phyloP scores from a whole-genome alignment of 2,113 vertebrate genomes.

The Brachypteracias leptosomus region DNA sequence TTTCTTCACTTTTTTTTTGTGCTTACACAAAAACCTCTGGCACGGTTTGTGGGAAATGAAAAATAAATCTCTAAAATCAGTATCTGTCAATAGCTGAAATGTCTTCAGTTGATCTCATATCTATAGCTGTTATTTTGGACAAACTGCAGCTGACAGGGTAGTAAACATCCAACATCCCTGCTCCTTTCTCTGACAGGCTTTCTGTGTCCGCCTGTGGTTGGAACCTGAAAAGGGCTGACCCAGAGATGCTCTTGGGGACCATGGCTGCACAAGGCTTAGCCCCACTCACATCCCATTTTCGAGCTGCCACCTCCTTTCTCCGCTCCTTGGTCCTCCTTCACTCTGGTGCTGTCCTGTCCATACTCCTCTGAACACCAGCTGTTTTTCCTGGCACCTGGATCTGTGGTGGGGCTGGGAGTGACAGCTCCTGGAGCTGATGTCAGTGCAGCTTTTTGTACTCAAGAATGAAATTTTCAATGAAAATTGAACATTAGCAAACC shows the following conservation, averaged over 20 bases:
- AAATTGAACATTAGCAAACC: neutral
- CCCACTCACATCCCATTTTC: neutral
- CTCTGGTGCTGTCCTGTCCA: neutral
- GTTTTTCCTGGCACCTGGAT: neutral
- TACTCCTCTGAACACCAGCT: neutral
- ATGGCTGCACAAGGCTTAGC: rapidly evolving
- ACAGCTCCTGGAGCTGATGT: slow-evolving; percentile 2
- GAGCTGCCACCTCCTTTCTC: neutral
- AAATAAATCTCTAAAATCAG: slow-evolving; percentile 27
- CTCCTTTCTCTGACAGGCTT: neutral
- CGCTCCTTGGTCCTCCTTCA: neutral
- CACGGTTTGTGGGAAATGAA: neutral
- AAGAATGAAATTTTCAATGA: too few relatives aligned
- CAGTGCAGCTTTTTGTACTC: neutral
- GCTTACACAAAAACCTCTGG: slow-evolving; percentile 28
- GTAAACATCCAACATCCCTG: neutral
- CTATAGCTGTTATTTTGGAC: slow-evolving; percentile 25
- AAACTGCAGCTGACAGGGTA: slow-evolving; percentile 6
- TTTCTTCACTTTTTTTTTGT: neutral
- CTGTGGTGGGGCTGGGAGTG: neutral
- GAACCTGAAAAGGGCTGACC: neutral
- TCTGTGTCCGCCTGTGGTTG: rapidly evolving
- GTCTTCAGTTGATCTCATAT: neutral
- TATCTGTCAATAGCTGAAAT: slow-evolving; percentile 9
- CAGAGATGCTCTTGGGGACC: rapidly evolving